Evolutionary conservation across 1,140 invertebrate genomes (phyloP), one percentile per base, ranked within the genome.

Genomic region (Apocrypta bakeri): DNA sequence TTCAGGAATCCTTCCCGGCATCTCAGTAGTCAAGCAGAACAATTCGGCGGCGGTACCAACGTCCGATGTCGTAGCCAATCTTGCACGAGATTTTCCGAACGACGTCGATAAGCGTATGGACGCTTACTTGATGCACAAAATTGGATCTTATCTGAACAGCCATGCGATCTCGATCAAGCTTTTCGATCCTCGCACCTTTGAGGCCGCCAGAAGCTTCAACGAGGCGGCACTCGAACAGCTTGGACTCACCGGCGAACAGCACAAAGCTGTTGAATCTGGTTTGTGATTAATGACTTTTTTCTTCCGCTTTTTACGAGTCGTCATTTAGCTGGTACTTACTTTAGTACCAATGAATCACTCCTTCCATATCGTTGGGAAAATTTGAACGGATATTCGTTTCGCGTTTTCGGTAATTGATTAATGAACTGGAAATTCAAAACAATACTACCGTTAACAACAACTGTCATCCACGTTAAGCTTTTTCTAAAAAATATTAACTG

Each of bases 41-140:
- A 92, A 92, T 69, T 92, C 92, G 24, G 93, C 90, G 1, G 33
- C 48, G 3, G 83, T 94, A 42, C 91, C 93, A 11, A 93, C 93
- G 0, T 93, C 95, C 12, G 95, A 96, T 29, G 92, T 96, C 27
- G 95, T 96, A 31, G 92, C 94, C 61, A 95, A 96, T 87, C 88
- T 97, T 1, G 95, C 96, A 0, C 93, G 95, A 78, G 94, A 95
- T 61, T 95, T 96, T 87, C 95, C 96, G 0, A 95, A 95, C 76
- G 96, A 96, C 85, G 94, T 95, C 3, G 95, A 96, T 82, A 95
- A 95, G 40, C 92, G 95, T n/a, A 87, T 97, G 25, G 96, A 97
- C 87, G 95, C 95, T 48, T 96, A 95, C 80, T 90, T 97, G 42
- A 85, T 96, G 77, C 95, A 94, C 85, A 95, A 95, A 88, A 89